Base-by-base conservation (phyloP, 2,113 vertebrate genomes). In the Urocynchramus pylzowi region DNA sequence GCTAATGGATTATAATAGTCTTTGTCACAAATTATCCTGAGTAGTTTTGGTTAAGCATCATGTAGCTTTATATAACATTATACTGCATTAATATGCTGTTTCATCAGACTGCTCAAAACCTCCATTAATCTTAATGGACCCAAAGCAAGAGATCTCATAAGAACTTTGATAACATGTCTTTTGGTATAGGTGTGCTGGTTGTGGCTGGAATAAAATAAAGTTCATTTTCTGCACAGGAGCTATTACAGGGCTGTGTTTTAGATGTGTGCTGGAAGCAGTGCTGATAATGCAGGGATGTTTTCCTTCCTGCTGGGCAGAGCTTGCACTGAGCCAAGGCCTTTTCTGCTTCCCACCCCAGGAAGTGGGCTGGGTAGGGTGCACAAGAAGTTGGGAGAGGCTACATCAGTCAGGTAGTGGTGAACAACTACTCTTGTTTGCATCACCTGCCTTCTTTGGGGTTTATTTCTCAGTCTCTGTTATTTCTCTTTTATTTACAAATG, bases 351-450 rank as follows among this genome's bases (percentile, higher is more conserved):
- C 33, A 45, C 8, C 35, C 26, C 27, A 74, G 4, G 17, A 47
- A 33, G 0, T 1, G n/a, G 30, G 7, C 5, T 44, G 37, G 27
- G 12, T 21, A 8, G 4, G 21, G 1, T 22, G 16, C n/a, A 44
- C 47, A 49, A 76, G 42, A 20, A 9, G 11, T 0, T 53, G 33
- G 30, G 52, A 35, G 30, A 31, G 16, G 42, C 47, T 35, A 9
- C 35, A 54, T 8, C 8, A 4, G 14, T 8, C 7, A 1, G 24
- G 24, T 35, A 8, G 6, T 37, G 23, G 30, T 47, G 13, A 84
- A 11, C 7, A 64, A 37, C 9, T 74, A 7, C 8, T 70, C 41
- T 12, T 16, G 35, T 56, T 31, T 63, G n/a, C 20, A 59, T 47
- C 14, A 13, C 8, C 22, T 52, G 15, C 6, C 11, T 42, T 47